Evolutionary conservation across 2,888 invertebrate genomes (phyloP).

Genomic region (Drosophila kanekoi): DNA sequence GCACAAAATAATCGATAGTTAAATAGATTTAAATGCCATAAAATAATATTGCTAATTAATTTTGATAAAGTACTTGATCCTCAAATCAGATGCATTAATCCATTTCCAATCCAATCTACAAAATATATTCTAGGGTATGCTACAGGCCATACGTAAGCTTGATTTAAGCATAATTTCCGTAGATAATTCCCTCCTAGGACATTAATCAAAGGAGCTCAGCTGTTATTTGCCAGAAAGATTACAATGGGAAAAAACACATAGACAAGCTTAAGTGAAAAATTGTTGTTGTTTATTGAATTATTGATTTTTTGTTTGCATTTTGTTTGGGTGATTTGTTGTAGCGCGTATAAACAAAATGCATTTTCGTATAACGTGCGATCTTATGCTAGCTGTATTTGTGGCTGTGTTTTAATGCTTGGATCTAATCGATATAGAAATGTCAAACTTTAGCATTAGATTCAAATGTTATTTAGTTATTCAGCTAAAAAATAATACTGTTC

Average conservation of each 20-base stretch:
- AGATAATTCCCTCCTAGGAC: conserved; percentile 61
- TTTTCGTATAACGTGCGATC: conserved; percentile 49
- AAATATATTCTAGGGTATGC: not conserved
- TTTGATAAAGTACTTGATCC: too few species aligned
- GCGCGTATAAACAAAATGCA: conserved; percentile 65
- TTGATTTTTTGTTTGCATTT: conserved; percentile 8
- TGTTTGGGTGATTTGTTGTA: conserved; percentile 60
- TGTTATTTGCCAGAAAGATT: conserved; percentile 17
- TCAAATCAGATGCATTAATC: too few species aligned
- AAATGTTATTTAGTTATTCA: conserved; percentile 60
- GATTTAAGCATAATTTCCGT: conserved; percentile 66
- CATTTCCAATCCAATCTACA: too few species aligned
- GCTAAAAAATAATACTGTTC: conserved; percentile 77
- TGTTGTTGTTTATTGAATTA: conserved; percentile 45
- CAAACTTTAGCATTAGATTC: conserved; percentile 57
- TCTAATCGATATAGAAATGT: conserved; percentile 56
- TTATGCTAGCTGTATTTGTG: conserved; percentile 42
- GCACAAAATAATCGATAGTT: not conserved
- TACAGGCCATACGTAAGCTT: too few species aligned
- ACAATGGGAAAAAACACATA: conserved; percentile 44
- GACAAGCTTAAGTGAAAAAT: conserved; percentile 52
- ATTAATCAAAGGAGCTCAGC: conserved; percentile 58
- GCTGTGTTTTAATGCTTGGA: conserved; percentile 37
- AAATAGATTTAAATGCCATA: too few species aligned
- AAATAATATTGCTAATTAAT: too few species aligned